phyloP scores from a whole-genome alignment of 2,797 vertebrate species.

The Dicrostonyx torquatus region DNA sequence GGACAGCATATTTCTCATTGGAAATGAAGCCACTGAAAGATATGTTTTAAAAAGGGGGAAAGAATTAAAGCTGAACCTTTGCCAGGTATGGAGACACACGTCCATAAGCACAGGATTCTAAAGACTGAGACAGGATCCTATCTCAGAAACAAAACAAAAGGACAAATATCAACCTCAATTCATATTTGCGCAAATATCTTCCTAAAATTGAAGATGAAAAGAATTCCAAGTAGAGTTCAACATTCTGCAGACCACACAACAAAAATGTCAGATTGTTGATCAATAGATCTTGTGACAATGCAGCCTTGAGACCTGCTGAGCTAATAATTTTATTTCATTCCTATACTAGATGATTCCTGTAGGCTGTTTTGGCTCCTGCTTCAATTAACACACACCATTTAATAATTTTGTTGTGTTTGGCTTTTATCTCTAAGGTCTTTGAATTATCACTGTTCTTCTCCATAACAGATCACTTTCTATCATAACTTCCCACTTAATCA shows the following conservation, averaged over 20 bases:
- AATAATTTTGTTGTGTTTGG: background rate
- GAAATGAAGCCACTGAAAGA: background rate
- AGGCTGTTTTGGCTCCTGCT: background rate
- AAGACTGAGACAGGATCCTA: background rate
- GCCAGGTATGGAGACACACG: background rate
- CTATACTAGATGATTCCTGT: background rate
- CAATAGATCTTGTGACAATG: background rate
- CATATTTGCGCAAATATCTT: background rate
- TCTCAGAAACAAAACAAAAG: background rate
- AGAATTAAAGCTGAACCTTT: background rate
- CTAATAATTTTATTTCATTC: background rate
- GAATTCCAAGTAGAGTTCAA: background rate
- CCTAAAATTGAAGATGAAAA: background rate
- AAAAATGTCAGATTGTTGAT: background rate
- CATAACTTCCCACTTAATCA: background rate
- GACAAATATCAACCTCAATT: background rate
- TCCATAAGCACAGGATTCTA: background rate
- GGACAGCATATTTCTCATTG: background rate
- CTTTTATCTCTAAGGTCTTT: slow-evolving; percentile 4
- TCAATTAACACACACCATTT: background rate
- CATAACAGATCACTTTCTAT: background rate
- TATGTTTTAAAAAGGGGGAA: background rate
- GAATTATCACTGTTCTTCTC: background rate
- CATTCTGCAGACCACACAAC: background rate
- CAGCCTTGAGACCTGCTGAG: background rate